A percentile compares a stretch with the other conserved stretches of the same genome.
Conservation (phyloP, 2,797 vertebrate species). For the Acipenser ruthenus region DNA sequence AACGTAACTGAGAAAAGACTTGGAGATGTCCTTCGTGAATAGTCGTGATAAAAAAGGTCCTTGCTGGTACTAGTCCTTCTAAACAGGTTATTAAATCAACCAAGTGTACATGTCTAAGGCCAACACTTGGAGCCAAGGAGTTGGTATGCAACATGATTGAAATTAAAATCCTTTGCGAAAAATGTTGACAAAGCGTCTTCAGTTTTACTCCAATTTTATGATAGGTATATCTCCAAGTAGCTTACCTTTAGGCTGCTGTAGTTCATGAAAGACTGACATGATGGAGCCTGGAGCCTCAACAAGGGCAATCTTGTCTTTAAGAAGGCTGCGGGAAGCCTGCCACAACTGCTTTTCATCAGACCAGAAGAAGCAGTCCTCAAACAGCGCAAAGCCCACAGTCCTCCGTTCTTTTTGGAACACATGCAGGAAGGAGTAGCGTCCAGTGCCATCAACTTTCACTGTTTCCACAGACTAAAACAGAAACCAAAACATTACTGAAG, state of each 20-base stretch:
- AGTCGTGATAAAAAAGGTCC: too few species aligned
- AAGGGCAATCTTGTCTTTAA: slow-evolving; percentile 42
- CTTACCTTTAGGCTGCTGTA: slow-evolving; percentile 69
- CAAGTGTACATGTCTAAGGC: too few species aligned
- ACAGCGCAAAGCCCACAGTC: slow-evolving; percentile 54
- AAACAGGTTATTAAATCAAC: too few species aligned
- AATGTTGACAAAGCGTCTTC: too few species aligned
- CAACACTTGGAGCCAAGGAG: too few species aligned
- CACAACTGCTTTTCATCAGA: slow-evolving; percentile 56
- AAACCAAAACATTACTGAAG: neutral
- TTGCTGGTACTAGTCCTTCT: too few species aligned
- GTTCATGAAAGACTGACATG: slow-evolving; percentile 54
- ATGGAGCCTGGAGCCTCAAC: slow-evolving; percentile 44
- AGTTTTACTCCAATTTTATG: too few species aligned
- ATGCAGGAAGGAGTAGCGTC: slow-evolving; percentile 57
- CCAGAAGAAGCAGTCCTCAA: slow-evolving; percentile 72
- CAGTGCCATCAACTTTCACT: slow-evolving; percentile 60
- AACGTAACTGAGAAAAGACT: too few species aligned
- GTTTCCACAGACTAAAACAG: slow-evolving; percentile 73
- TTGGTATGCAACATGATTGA: too few species aligned
- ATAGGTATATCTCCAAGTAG: neutral
- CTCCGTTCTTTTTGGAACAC: slow-evolving; percentile 43
- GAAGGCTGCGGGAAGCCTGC: slow-evolving; percentile 41
- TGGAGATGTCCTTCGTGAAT: too few species aligned
- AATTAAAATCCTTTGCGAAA: too few species aligned